phyloP scores from a whole-genome alignment of 2,797 vertebrate genomes.

The Otus scops region DNA sequence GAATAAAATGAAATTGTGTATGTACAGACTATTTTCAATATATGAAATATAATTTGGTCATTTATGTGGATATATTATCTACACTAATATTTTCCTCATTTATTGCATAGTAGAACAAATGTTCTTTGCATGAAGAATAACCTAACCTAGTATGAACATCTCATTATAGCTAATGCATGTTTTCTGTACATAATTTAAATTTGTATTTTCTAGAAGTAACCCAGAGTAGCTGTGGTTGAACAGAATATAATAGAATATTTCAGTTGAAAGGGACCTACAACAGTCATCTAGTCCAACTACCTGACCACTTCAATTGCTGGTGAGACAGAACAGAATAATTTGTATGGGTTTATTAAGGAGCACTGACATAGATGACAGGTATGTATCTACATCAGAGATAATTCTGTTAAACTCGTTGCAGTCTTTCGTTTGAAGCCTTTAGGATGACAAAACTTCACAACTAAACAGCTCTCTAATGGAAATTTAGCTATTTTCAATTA shows the following conservation, averaged over 20 bases:
- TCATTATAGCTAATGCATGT: neutral
- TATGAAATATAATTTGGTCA: neutral
- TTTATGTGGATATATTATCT: neutral
- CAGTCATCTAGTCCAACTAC: neutral
- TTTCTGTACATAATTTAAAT: neutral
- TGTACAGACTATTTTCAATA: neutral
- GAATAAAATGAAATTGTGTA: neutral
- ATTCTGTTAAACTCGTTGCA: neutral
- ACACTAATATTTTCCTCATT: neutral
- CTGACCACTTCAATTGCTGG: neutral
- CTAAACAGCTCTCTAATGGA: neutral
- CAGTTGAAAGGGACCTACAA: neutral
- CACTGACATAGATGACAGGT: neutral
- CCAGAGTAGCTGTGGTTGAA: neutral
- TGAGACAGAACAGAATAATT: constrained; percentile 8
- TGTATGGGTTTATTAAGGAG: neutral
- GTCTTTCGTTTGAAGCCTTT: constrained; percentile 26
- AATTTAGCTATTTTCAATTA: neutral
- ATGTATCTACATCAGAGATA: neutral
- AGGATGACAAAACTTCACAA: neutral
- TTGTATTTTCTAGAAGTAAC: neutral
- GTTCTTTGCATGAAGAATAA: neutral
- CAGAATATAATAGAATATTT: neutral
- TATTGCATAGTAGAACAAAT: neutral
- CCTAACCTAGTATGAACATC: neutral